Percentiles rank a stretch among this genome's conserved stretches.
These are phyloP conservation scores for Pyrrhosoma nymphula DNA, from an alignment of 2,888 invertebrate genomes.

Conservation along the genomic window DNA sequence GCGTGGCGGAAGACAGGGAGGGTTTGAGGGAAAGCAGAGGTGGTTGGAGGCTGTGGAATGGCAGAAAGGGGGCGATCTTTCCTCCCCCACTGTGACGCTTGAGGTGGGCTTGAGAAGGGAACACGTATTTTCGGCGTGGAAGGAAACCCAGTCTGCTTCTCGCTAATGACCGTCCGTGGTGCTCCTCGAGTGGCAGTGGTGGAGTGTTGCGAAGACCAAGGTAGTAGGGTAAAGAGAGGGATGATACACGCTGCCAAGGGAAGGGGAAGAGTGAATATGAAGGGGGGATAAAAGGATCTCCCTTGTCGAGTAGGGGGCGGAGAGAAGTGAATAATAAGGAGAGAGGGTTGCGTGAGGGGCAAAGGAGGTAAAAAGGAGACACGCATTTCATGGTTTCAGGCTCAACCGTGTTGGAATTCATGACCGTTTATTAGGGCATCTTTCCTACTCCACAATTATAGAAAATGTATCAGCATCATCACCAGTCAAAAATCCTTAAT, in stretches of 20 bases:
- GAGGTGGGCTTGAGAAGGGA: background rate
- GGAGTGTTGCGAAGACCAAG: background rate
- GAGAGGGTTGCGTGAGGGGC: background rate
- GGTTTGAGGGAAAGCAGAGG: background rate
- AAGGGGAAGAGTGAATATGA: background rate
- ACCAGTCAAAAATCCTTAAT: too few relatives aligned
- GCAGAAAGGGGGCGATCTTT: background rate
- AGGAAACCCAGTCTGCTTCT: slow-evolving; percentile 7
- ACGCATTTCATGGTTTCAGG: background rate
- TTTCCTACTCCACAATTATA: too few relatives aligned
- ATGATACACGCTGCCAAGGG: background rate
- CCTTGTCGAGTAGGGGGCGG: background rate
- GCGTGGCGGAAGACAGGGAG: background rate
- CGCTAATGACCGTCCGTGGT: background rate
- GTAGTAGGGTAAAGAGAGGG: background rate
- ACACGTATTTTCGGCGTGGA: slow-evolving; percentile 12
- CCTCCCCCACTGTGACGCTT: background rate
- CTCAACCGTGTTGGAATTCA: too few relatives aligned
- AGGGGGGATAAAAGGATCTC: background rate
- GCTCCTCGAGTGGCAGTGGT: background rate
- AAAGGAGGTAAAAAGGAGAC: background rate
- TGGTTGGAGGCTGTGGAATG: background rate
- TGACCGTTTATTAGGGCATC: too few relatives aligned
- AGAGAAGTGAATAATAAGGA: background rate
- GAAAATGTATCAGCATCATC: too few relatives aligned